Evolutionary conservation across 1,140 invertebrate genomes (phyloP), one percentile per base, ranked within the genome.

Genomic region (Brachionus rubens): DNA sequence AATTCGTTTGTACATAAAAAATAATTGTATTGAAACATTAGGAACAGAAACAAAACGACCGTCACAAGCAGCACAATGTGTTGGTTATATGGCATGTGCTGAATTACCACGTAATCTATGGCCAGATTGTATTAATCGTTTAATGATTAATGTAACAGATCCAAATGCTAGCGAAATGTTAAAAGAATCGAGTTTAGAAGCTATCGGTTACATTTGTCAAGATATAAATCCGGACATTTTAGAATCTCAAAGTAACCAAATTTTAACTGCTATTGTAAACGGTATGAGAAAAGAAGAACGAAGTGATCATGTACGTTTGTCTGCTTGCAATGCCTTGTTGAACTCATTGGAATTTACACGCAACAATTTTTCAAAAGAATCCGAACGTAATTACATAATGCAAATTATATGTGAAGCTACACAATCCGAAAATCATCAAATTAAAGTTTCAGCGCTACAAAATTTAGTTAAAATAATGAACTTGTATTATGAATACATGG

Each of bases 381-480:
- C 91, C 85, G 96, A 99, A 86, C 87, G 97, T 79, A 96, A 99
- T 85, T 97, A 95, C 82, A 99, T 99, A 47, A 99, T 99, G 97
- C 94, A 99, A 88, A 94, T 96, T 26, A 95, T 99, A 9, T 99
- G 96, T 84, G 88, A 90, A 81, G 88, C 89, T 12, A 89, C 89
- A 1, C 89, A 90, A 80, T 89, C 87, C 14, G 82, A 87, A 41
- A 92, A 98, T 81, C 91, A 91, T 43, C 90, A 92, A 84, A 83
- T 87, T 3, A 79, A 91, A 87, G 96, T 99, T 33, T 92, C 93
- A 12, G 94, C 96, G 14, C 86, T 99, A 48, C 96, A 99, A 83
- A 99, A 96, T 87, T 87, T 99, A 79, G 97, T 99, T 36, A 97
- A 97, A 88, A 99, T 99, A 79, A 92, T 99, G 89, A 94, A 94